These are phyloP conservation scores for Illadopsis cleaveri DNA, from an alignment of 2,113 vertebrate genomes.

Conservation along the genomic window DNA sequence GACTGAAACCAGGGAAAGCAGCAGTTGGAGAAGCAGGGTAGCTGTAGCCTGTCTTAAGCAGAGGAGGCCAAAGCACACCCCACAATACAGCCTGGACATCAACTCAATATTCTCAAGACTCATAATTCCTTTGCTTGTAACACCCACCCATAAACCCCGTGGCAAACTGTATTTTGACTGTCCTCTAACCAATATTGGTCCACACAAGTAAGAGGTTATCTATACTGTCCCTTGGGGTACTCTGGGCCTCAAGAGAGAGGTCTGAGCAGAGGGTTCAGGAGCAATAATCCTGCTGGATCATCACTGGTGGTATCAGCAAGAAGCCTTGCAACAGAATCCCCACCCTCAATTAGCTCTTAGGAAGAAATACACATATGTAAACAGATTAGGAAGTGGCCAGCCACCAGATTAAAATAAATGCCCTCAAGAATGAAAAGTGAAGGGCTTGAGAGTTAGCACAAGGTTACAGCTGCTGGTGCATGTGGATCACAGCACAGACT, in stretches of 20 bases:
- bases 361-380: neutral
- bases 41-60: neutral
- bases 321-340: neutral
- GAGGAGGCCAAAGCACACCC: neutral
- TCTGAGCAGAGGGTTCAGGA: neutral
- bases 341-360: neutral
- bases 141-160: fast-evolving
- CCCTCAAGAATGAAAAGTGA: neutral
- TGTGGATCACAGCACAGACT: neutral
- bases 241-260: neutral
- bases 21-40: neutral
- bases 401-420: neutral
- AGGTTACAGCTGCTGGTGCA: neutral
- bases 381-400: neutral
- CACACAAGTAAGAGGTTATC: neutral
- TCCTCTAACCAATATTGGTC: neutral
- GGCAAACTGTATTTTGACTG: neutral
- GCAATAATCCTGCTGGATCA: neutral
- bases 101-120: neutral
- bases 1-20: neutral
- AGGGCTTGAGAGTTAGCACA: neutral
- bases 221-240: neutral
- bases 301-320: neutral
- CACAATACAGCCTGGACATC: neutral
- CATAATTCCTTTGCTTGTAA: neutral